Base-by-base conservation (phyloP, 2,888 invertebrate species). In the Caenorhabditis sp. region DNA sequence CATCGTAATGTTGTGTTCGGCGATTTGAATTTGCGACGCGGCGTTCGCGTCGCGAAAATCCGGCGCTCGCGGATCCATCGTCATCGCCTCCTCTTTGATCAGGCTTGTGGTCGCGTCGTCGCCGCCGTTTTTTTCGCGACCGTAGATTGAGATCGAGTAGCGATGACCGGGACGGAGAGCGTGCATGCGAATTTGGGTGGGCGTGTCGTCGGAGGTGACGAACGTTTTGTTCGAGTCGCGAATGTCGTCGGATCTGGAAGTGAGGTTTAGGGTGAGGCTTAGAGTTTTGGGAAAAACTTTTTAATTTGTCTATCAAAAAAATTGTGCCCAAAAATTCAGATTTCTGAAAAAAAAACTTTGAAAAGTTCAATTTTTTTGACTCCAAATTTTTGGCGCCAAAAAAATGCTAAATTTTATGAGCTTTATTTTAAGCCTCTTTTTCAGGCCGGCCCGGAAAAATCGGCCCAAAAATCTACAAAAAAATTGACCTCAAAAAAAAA, bases 151-250 rank as follows among this genome's bases (percentile, higher is more conserved):
- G 27, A 86, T 77, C 51, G 77, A 80, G 70, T 86, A 86, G 53
- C 81, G 72, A 67, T 86, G 86, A 23, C 86, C 86, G 1, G 86
- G 79, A 51, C 78, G 74, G 3, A 86, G 69, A 19, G 82, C 84
- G 64, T 84, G 83, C 26, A 86, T 83, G 51, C 81, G 79, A 58
- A 86, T 86, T 17, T 69, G 60, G 17, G 73, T 74, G 0, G 77
- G 73, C 31, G 69, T 64, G 37, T 86, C 84, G 21, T 77, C 76
- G 10, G 84, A 81, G 14, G 83, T 75, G 21, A 81, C 71, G 73
- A 86, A 86, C 8, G 86, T 85, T 43, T 84, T 77, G 58, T 84
- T 84, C 6, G 75, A 81, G 60, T 86, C 86, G 6, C 81, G 76
- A 21, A 80, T 51, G 23, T 79, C 69, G 19, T 69, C 73, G 10